Base-by-base conservation (phyloP, 1,140 invertebrate species). In the Subanguina moxae region DNA sequence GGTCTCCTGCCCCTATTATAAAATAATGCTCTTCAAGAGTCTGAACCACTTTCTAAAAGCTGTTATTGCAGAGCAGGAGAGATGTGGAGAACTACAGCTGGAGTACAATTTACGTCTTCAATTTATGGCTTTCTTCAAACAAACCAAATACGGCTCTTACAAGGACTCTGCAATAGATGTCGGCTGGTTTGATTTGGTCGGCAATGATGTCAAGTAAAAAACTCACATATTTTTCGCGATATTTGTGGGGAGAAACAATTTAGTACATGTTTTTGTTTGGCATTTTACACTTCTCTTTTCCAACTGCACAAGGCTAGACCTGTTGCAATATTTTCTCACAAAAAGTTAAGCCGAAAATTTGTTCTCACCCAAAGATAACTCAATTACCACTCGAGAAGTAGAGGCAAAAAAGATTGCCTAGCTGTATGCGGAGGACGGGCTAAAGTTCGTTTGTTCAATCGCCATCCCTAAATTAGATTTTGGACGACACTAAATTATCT, bases 141-240 rank as follows among this genome's bases (percentile, higher is more conserved):
- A 76, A 46, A 70, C 62, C 28, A 75, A 70, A 43, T 75, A 71
- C 58, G 71, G 71, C 17, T 27, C 65, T 7, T 73, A 43, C 46
- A 62, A 73, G 45, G 64, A 68, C 25, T 72, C 74, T 21, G 56
- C 25, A 27, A 45, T 45, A 17, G 72, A 73, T 62, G 68, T 63
- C 48, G 71, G 71, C 25, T 71, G 69, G 72, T 75, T 75, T 62
- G 73, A 75, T 75, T 63, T 75, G n/a, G 67, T 75, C 57, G 73
- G 73, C 48, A 75, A 73, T 65, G 73, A 75, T 72, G 68, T 73
- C 1, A 66, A 52, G 73, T 75, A 57, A n/a, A n/a, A n/a, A n/a
- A n/a, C n/a, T 38, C 32, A 5, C 3, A 38, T 38, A 38, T 38
- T 38, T 38, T 38, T 38, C 3, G n/a, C n/a, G n/a, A n/a, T n/a